Base-by-base conservation (phyloP, 2,888 invertebrate genomes). In the Linyphia triangularis region DNA sequence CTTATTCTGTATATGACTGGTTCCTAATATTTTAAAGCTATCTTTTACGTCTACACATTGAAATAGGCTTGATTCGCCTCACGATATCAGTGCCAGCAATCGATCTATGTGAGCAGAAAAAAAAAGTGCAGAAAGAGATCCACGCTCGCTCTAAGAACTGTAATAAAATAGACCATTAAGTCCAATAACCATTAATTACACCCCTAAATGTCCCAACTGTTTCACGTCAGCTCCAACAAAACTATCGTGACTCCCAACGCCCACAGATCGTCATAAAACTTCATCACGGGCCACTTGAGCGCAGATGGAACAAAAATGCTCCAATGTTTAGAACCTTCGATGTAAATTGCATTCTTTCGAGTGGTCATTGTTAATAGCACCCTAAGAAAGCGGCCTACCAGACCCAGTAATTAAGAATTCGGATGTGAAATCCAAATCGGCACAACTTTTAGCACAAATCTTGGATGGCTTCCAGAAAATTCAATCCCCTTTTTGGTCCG, bases 391-490 rank as follows among this genome's bases (percentile, higher is more conserved):
- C 51, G 51, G 16, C 51, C n/a, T 72, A 16, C 4, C 51, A 26
- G 72, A 22, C 61, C 28, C 59, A 33, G 69, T 81, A 81, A 81
- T 81, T 81, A 81, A 30, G 33, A 81, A n/a, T n/a, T n/a, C n/a
- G 43, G 28, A 30, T 19, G 16, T 37, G 37, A 65, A 78, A 43
- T n/a, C 33, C 22, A 33, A 81, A 81, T 69, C 33, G 7, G 69
- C 51, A 51, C 13, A 57, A 69, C 77, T 77, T 63, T 77, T 43
- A 9, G 61, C 33, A 57, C 30, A 51, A 59, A 69, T 81, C 79
- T 81, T 81, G 79, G 79, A 81, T 26, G 3, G 22, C 10, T 51
- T 81, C 79, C 79, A 81, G 79, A 57, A 81, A 79, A 81, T 79
- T 51, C 69, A 57, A 69, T 77, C 59, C 77, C 61, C 40, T 57